These are phyloP conservation scores for Orbicella faveolata DNA, from an alignment of 64 coral and sea anemone genomes.

Conservation along the genomic window DNA sequence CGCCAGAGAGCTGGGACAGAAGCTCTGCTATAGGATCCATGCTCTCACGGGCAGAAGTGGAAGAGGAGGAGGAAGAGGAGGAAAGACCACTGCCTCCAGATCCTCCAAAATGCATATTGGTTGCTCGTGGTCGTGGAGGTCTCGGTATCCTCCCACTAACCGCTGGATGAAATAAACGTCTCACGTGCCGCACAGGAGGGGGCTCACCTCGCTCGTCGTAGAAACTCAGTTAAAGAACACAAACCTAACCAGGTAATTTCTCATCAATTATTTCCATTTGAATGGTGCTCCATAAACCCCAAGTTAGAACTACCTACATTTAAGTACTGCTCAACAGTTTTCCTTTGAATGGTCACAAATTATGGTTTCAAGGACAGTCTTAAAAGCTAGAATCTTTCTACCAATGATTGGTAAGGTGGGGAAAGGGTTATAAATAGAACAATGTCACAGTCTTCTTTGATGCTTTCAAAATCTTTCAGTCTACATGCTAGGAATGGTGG, in stretches of 20 bases:
- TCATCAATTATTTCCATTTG: background rate
- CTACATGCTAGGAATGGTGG: too few relatives aligned
- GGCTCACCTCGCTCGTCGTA: conserved; percentile 78
- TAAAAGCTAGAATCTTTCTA: too few relatives aligned
- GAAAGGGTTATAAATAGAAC: too few relatives aligned
- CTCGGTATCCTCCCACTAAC: conserved; percentile 72
- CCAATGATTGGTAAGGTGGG: too few relatives aligned
- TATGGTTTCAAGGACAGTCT: too few relatives aligned
- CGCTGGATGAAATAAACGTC: conserved; percentile 92
- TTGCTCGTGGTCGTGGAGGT: conserved; percentile 77
- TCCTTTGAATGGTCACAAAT: too few relatives aligned
- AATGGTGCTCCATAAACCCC: too few relatives aligned
- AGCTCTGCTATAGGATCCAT: conserved; percentile 98
- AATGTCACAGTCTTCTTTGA: too few relatives aligned
- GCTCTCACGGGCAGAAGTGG: conserved; percentile 73
- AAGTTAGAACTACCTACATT: too few relatives aligned
- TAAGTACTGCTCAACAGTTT: too few relatives aligned
- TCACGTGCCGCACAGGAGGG: conserved; percentile 73
- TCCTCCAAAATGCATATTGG: conserved; percentile 85
- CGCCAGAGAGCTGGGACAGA: conserved; percentile 89
- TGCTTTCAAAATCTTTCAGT: too few relatives aligned
- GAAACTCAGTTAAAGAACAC: conserved; percentile 53
- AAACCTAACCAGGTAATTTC: background rate
- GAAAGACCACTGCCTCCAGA: conserved; percentile 51
- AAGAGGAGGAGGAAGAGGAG: conserved; percentile 50